Evolutionary conservation across 1,140 invertebrate genomes (phyloP), one percentile per base, ranked within the genome.

Genomic region (Trichonephila inaurata): DNA sequence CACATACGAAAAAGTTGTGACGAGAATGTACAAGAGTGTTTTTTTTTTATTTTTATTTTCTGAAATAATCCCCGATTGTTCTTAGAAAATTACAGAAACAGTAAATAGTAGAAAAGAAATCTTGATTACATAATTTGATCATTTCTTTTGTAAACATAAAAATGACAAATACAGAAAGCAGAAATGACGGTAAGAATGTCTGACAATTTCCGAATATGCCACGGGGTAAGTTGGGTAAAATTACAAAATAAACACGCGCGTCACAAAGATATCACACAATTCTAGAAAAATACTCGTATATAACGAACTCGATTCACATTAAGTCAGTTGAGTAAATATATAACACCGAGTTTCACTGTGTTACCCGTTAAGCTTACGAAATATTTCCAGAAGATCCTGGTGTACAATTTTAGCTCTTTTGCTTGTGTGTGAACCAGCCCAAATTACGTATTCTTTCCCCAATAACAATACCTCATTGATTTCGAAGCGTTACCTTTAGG

Each of bases 271-370:
- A 14, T 69, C 66, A 12, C 66, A 69, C 10, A 24, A 24, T 14
- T 24, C 8, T 33, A 40, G 72, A 77, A 77, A 40, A 16, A 33
- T 16, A 72, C 33, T 40, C 33, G 33, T 6, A 21, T 19, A 64
- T 18, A 18, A 2, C 62, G 18, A 18, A 64, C 5, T 5, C 16
- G 62, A 18, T 77, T 77, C 72, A 40, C 4, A 77, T 18, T 40
- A 77, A 77, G n/a, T 77, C 72, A 40, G 72, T 77, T 77, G 28
- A 33, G 72, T 19, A 77, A 40, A 28, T 28, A 77, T 77, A 77
- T 19, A 19, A 28, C 21, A 33, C 7, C 28, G 18, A 16, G 12
- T 77, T 77, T 16, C 33, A 77, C 5, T 18, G 18, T 33, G 24
- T 10, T 6, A 69, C 19, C n/a, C 12, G n/a, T 69, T 24, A n/a